Conservation (phyloP, 2,888 invertebrate genomes). For the Tetheella fluctuosa region DNA sequence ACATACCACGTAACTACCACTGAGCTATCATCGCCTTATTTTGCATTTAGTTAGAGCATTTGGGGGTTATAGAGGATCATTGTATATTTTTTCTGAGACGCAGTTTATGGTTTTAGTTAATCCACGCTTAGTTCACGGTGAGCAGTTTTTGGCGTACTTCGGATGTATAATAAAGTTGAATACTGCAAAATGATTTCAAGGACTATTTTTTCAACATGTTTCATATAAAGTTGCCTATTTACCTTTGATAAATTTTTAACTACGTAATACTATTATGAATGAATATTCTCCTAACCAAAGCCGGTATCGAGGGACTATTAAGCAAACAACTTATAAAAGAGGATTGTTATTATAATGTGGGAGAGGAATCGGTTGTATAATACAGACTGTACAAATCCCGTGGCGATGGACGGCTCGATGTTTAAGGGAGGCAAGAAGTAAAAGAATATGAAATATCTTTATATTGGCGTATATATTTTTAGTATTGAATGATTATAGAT, state of each 20-base stretch:
- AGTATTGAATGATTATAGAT: no score
- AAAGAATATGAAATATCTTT: neutral
- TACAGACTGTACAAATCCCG: slow-evolving; percentile 10
- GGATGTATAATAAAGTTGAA: no score
- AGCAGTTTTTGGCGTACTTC: no score
- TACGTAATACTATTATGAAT: neutral
- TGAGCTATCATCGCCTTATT: no score
- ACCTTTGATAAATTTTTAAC: neutral
- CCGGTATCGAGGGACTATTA: neutral
- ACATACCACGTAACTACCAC: no score
- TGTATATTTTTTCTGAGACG: no score
- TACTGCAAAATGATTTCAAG: no score
- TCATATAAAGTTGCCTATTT: neutral
- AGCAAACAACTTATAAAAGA: neutral
- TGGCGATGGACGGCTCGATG: slow-evolving; percentile 8
- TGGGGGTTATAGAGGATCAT: no score
- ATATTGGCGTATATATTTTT: neutral
- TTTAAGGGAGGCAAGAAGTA: neutral
- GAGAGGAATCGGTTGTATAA: slow-evolving; percentile 12
- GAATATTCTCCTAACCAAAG: neutral
- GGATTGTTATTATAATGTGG: slow-evolving; percentile 7
- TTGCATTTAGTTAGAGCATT: no score
- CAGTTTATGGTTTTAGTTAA: no score
- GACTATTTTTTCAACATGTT: neutral
- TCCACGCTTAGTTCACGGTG: no score